A percentile compares a stretch with the other conserved stretches of the same genome.
Conservation (phyloP, 2,113 vertebrate genomes). For the Myotis brandtii region DNA sequence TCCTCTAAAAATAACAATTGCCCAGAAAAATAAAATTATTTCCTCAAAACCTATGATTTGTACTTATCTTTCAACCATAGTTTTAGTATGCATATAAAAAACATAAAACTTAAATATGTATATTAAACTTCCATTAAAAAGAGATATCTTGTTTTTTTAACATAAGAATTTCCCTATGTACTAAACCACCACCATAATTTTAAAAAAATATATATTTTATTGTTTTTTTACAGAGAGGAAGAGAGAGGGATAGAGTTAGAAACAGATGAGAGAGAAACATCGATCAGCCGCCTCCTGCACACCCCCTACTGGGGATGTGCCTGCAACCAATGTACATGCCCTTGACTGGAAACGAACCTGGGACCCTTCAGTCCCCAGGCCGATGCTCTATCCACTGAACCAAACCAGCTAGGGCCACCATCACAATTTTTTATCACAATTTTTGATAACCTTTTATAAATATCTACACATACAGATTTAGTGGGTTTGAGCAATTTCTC, state of each 20-base stretch:
- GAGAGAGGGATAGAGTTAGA: too few relatives aligned
- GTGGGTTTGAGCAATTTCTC: neutral
- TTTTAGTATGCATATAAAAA: neutral
- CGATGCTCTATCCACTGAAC: too few relatives aligned
- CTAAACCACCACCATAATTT: neutral
- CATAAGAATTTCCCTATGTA: neutral
- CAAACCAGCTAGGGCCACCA: too few relatives aligned
- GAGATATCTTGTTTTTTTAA: neutral
- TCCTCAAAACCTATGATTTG: neutral
- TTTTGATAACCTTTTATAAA: conserved; percentile 20
- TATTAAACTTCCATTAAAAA: conserved; percentile 28
- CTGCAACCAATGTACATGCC: too few relatives aligned
- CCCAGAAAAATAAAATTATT: neutral
- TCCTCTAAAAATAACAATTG: neutral
- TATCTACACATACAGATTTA: neutral
- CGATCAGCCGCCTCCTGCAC: too few relatives aligned
- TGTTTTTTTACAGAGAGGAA: too few relatives aligned
- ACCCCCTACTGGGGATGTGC: too few relatives aligned
- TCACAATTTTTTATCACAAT: neutral
- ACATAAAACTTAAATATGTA: neutral
- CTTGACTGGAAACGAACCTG: too few relatives aligned
- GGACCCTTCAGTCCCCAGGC: too few relatives aligned
- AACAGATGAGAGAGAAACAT: too few relatives aligned
- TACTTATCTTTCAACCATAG: neutral
- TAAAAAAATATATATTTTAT: too few relatives aligned